A percentile compares a stretch with the other conserved stretches of the same genome.
Evolutionary conservation across 2,797 vertebrate genomes (phyloP).

Genomic region (Sebastes nivosus): DNA sequence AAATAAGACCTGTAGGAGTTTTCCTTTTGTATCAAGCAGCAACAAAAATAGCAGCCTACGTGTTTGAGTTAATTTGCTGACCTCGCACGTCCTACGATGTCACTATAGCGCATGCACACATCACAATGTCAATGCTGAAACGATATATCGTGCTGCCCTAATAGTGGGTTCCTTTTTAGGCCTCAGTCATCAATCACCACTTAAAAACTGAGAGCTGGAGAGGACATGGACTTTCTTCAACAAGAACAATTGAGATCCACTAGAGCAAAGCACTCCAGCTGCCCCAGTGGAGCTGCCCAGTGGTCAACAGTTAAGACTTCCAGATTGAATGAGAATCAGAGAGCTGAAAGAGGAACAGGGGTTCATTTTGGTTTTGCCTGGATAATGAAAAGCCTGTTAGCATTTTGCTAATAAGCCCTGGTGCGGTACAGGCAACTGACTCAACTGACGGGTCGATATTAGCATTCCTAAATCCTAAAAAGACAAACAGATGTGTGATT

Average conservation of each 20-base stretch:
- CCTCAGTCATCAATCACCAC: neutral
- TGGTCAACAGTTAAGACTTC: neutral
- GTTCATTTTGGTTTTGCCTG: neutral
- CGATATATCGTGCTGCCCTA: neutral
- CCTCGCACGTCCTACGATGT: too few relatives aligned
- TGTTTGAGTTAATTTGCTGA: too few relatives aligned
- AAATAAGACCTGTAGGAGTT: too few relatives aligned
- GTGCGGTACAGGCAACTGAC: neutral
- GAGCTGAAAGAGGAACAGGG: neutral
- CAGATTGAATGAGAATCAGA: neutral
- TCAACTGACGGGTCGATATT: neutral
- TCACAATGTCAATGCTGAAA: neutral
- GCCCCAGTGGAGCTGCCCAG: neutral
- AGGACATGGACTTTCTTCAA: conserved; percentile 1
- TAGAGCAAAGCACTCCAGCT: neutral
- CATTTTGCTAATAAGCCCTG: neutral
- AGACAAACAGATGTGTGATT: neutral
- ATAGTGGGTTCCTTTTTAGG: neutral
- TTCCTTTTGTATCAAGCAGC: too few relatives aligned
- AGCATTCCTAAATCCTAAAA: neutral
- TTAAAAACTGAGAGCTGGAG: conserved; percentile 5
- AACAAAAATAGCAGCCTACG: too few relatives aligned
- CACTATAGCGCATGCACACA: rapidly evolving
- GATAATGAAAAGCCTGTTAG: neutral
- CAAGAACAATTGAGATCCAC: conserved; percentile 1